Evolutionary conservation across 2,113 vertebrate species (phyloP).

Genomic region (Paralichthys olivaceus): DNA sequence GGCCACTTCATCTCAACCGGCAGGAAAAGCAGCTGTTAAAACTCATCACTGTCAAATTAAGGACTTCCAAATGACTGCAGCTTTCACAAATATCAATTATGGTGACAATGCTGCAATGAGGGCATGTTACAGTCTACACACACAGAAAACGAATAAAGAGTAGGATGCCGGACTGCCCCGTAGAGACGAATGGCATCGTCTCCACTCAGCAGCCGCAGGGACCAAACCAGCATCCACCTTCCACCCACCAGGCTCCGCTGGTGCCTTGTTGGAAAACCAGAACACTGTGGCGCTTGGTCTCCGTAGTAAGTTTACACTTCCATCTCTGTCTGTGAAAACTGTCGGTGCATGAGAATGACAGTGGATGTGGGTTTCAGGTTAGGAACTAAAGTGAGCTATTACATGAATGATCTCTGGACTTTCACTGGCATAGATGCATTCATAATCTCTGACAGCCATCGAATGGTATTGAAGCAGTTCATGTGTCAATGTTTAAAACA

Average conservation of each 20-base stretch:
- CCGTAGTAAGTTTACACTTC: slow-evolving; percentile 3
- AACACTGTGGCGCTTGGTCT: slow-evolving; percentile 26
- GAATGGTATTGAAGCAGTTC: background rate
- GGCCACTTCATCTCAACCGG: background rate
- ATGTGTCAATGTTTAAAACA: background rate
- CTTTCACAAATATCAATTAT: background rate
- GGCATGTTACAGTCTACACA: background rate
- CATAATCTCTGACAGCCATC: background rate
- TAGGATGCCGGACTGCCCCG: background rate
- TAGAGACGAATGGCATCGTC: slow-evolving; percentile 33
- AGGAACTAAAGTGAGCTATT: background rate
- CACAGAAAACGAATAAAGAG: background rate
- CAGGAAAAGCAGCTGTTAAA: too few species aligned
- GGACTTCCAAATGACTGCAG: background rate
- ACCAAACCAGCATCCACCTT: slow-evolving; percentile 41
- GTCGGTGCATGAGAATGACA: background rate
- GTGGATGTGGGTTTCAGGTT: slow-evolving; percentile 8
- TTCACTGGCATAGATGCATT: background rate
- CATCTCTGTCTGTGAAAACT: slow-evolving; percentile 12
- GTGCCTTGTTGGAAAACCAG: slow-evolving; percentile 52
- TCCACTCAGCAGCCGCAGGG: slow-evolving; percentile 29
- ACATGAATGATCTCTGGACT: background rate
- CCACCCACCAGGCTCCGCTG: slow-evolving; percentile 51
- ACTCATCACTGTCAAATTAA: background rate
- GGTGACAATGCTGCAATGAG: background rate